Conservation (phyloP, 1,140 invertebrate genomes). For the Pseudoatta argentina region DNA sequence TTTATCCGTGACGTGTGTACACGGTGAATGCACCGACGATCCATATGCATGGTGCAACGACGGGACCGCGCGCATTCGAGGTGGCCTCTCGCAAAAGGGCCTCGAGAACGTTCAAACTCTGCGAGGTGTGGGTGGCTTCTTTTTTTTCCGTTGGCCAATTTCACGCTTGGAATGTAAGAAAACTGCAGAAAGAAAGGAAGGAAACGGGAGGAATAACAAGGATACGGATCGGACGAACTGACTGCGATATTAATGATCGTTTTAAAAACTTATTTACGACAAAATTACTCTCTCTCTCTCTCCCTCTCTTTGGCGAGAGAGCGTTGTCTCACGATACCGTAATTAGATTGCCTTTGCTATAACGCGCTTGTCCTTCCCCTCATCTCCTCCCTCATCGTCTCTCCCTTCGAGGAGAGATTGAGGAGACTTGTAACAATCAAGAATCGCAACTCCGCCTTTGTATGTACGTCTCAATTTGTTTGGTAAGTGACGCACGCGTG, state of each 20-base stretch:
- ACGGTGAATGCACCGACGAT: constrained; percentile 74
- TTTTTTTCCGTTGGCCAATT: constrained; percentile 40
- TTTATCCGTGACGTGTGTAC: constrained; percentile 77
- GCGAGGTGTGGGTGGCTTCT: constrained; percentile 27
- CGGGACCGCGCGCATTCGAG: constrained; percentile 71
- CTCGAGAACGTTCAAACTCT: constrained; percentile 13
- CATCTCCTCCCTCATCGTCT: neutral
- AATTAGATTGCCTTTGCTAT: constrained; percentile 46
- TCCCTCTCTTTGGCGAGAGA: neutral
- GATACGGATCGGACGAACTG: neutral
- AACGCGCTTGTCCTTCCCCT: neutral
- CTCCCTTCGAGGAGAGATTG: constrained; percentile 45
- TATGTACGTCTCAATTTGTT: constrained; percentile 52
- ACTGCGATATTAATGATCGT: constrained; percentile 40
- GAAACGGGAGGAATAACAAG: neutral
- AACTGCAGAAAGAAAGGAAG: neutral
- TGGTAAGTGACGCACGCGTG: neutral
- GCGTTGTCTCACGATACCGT: constrained; percentile 11
- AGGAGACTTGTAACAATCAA: constrained; percentile 34
- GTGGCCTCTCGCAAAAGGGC: constrained; percentile 68
- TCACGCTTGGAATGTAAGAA: constrained; percentile 49
- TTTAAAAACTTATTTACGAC: constrained; percentile 42
- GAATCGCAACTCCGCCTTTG: constrained; percentile 13
- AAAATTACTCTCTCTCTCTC: constrained; percentile 12
- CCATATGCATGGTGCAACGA: constrained; percentile 76